A percentile compares a stretch with the other conserved stretches of the same genome.
phyloP scores from a whole-genome alignment of 2,888 invertebrate genomes.

The Cylloceria caligata region DNA sequence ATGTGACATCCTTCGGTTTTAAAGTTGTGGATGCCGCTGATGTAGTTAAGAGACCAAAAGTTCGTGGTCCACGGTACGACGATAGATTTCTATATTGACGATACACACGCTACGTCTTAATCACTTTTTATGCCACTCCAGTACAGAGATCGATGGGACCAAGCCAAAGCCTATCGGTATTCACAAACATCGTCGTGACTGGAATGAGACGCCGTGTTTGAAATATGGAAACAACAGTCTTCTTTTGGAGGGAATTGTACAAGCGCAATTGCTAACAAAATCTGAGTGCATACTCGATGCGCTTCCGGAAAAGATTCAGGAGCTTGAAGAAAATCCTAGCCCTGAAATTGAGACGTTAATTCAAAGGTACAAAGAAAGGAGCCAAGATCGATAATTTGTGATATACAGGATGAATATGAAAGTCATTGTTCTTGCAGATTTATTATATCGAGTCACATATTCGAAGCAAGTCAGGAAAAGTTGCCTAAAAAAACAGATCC shows the following conservation, averaged over 20 bases:
- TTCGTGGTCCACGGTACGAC: background rate
- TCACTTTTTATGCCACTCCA: constrained; percentile 19
- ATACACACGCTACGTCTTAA: too few species aligned
- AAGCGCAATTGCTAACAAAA: constrained; percentile 94
- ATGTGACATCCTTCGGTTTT: constrained; percentile 87
- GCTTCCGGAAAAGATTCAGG: constrained; percentile 88
- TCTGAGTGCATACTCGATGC: constrained; percentile 88
- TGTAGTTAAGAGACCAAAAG: constrained; percentile 82
- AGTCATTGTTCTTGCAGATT: constrained; percentile 79
- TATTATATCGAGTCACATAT: constrained; percentile 88
- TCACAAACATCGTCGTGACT: constrained; percentile 88
- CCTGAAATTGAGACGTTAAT: constrained; percentile 85
- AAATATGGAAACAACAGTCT: constrained; percentile 88
- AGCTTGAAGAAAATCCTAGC: constrained; percentile 81
- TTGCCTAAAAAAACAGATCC: constrained; percentile 91
- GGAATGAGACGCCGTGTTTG: constrained; percentile 88
- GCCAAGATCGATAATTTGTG: background rate
- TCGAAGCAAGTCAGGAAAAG: constrained; percentile 92
- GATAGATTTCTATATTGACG: too few species aligned
- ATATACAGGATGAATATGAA: background rate
- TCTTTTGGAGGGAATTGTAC: constrained; percentile 90
- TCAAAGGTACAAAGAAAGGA: constrained; percentile 85
- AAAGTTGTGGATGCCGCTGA: constrained; percentile 88
- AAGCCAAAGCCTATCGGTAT: constrained; percentile 77
- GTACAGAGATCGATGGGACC: constrained; percentile 76